Percentiles rank a stretch among this genome's conserved stretches.
phyloP scores from a whole-genome alignment of 2,888 invertebrate species.

The Orthosia gracilis region DNA sequence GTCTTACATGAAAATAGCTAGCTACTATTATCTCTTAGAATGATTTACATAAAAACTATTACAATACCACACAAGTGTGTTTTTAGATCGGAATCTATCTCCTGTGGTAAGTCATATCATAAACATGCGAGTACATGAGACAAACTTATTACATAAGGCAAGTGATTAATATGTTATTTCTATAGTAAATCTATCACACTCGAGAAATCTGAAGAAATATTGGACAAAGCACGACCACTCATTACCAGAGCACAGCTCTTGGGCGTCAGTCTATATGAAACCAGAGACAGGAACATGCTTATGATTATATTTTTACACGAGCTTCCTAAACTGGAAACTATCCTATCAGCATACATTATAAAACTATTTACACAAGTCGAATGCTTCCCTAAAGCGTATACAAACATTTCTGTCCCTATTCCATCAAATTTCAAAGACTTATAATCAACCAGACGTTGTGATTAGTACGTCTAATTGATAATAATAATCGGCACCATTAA shows the following conservation, averaged over 20 bases:
- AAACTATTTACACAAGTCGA: conserved; percentile 72
- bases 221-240: conserved; percentile 65
- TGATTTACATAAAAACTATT: conserved; percentile 73
- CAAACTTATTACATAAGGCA: conserved; percentile 83
- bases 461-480: conserved; percentile 65
- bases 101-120: conserved; percentile 69
- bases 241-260: conserved; percentile 75
- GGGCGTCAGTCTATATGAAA: conserved; percentile 57
- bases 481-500: conserved; percentile 59
- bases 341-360: conserved; percentile 54
- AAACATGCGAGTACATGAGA: conserved; percentile 84
- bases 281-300: conserved; percentile 61
- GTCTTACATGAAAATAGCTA: conserved; percentile 74
- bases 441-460: conserved; percentile 67
- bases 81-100: conserved; percentile 54
- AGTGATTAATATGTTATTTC: conserved; percentile 73
- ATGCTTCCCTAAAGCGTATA: conserved; percentile 83
- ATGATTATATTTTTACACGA: conserved; percentile 56
- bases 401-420: conserved; percentile 71
- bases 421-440: conserved; percentile 55
- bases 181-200: conserved; percentile 67
- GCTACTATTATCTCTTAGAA: conserved; percentile 69
- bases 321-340: conserved; percentile 53
- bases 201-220: conserved; percentile 72
- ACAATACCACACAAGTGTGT: conserved; percentile 56